Evolutionary conservation across 2,113 vertebrate species (phyloP).

Genomic region (Pitta sordida): DNA sequence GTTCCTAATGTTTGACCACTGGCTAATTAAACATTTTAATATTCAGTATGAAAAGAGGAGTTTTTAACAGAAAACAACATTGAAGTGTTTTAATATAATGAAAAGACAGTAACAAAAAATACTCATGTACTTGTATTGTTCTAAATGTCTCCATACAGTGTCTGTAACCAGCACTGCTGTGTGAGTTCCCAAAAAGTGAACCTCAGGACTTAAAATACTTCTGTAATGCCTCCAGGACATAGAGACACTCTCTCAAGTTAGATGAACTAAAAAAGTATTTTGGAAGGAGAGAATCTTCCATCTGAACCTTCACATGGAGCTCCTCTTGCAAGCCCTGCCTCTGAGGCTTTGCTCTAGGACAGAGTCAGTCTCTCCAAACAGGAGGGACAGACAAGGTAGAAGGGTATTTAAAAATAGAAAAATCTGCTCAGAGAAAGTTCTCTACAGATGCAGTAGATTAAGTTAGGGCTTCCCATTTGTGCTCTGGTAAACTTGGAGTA

Average conservation of each 20-base stretch:
- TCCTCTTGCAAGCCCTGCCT: background rate
- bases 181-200: background rate
- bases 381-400: background rate
- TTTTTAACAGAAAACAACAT: slow-evolving; percentile 33
- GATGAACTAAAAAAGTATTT: background rate
- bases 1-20: background rate
- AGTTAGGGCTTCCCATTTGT: background rate
- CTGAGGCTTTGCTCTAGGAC: background rate
- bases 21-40: background rate
- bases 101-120: slow-evolving; percentile 22
- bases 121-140: background rate
- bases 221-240: background rate
- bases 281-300: background rate
- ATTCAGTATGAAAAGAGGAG: background rate
- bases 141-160: background rate
- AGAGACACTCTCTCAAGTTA: background rate
- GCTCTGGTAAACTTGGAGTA: background rate
- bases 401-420: background rate
- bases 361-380: background rate
- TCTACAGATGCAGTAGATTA: background rate
- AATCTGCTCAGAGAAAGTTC: background rate
- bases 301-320: background rate
- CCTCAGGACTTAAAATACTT: background rate
- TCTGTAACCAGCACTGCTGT: background rate
- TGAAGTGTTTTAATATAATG: slow-evolving; percentile 30